Evolutionary conservation across 1,140 invertebrate species (phyloP).

Genomic region (Solenopsis invicta): DNA sequence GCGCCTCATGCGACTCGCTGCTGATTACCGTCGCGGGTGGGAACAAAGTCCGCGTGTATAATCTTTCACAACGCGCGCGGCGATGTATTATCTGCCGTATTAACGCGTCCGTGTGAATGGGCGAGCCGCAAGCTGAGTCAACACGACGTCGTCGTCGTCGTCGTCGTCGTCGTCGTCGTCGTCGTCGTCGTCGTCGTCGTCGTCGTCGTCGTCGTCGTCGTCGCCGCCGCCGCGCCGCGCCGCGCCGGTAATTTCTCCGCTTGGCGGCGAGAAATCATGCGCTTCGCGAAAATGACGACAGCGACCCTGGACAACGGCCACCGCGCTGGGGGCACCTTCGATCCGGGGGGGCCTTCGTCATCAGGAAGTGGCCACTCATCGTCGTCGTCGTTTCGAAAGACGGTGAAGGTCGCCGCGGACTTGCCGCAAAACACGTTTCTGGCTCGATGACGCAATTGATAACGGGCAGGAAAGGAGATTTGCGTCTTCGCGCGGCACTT

Average conservation of each 20-base stretch:
- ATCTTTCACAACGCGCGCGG: constrained; percentile 22
- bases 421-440: background rate
- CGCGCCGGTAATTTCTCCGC: too few species aligned
- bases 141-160: constrained; percentile 31
- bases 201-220: too few species aligned
- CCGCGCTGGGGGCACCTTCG: background rate
- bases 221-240: too few species aligned
- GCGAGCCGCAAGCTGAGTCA: constrained; percentile 60
- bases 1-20: background rate
- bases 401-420: constrained; percentile 24
- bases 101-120: constrained; percentile 69
- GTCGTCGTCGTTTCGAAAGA: constrained; percentile 56
- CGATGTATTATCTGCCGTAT: constrained; percentile 61
- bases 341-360: constrained; percentile 44
- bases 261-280: constrained; percentile 25
- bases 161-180: too few species aligned
- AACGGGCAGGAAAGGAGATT: constrained; percentile 6
- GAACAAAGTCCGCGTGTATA: constrained; percentile 70
- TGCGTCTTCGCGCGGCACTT: background rate
- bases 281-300: constrained; percentile 29
- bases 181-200: too few species aligned
- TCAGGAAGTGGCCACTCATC: constrained; percentile 26
- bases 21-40: background rate
- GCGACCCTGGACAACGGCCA: too few species aligned
- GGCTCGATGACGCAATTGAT: constrained; percentile 25